Base-by-base conservation (phyloP, 2,113 vertebrate species). In the Nyctereutes procyonoides region DNA sequence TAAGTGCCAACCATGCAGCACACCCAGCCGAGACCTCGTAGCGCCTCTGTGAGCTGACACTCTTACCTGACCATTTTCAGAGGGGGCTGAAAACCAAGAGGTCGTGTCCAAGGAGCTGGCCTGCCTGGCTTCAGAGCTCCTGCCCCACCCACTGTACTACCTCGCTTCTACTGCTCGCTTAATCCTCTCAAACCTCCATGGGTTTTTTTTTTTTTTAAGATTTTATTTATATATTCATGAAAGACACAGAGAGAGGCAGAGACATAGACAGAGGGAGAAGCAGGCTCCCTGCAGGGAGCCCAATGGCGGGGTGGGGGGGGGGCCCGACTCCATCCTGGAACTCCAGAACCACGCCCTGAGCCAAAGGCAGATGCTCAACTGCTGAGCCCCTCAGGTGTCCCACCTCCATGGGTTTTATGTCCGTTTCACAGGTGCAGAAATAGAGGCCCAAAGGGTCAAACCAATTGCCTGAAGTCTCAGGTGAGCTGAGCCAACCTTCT, bases 371-470 rank as follows among this genome's bases (percentile, higher is more conserved):
- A 43, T 43, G 43, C 43, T 43, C 43, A 43, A 43, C 43, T 43
- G 43, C 43, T 43, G 43, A 43, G 43, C 43, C 43, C 43, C 43
- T 43, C 43, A 43, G 43, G 43, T 43, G 43, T 43, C 43, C 43
- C 43, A 10, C 67, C 16, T 12, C 56, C 8, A 5, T 22, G 3
- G 5, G 13, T 4, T 48, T 86, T 65, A 35, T 60, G 32, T 56
- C 80, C 76, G 69, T 67, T 74, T 56, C 81, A 51, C 51, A 43
- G 83, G 8, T 58, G 5, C 65, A 58, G 53, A 92, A 86, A 83
- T 58, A 69, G 81, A 94, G 95, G 92, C 69, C 55, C 38, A 32
- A 48, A 63, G n/a, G 63, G 28, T 56, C 17, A 55, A 81, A 67
- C 19, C 51, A 60, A 1, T 43, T 24, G 8, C 35, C 30, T 51